These are phyloP conservation scores for Xestoiulus laeticollis DNA, from an alignment of 2,888 invertebrate genomes.

Conservation along the genomic window DNA sequence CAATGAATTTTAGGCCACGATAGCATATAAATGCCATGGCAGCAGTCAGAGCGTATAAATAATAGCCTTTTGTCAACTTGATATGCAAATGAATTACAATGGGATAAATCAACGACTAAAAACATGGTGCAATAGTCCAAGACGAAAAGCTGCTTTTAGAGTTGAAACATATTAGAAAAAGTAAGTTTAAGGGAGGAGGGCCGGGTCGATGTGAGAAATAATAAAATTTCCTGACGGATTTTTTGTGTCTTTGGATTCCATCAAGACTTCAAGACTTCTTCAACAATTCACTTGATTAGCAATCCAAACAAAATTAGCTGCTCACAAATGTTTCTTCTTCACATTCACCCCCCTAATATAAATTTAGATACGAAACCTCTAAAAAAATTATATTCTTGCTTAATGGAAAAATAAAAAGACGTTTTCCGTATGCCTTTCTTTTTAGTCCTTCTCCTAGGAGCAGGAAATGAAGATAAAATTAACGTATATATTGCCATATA, in stretches of 20 bases:
- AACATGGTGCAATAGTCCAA: background rate
- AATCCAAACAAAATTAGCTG: background rate
- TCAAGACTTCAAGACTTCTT: background rate
- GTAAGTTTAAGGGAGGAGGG: background rate
- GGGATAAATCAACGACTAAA: background rate
- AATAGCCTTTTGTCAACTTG: background rate
- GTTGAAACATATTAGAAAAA: background rate
- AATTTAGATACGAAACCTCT: background rate
- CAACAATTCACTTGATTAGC: background rate
- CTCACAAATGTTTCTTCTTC: background rate
- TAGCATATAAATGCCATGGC: background rate
- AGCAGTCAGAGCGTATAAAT: background rate
- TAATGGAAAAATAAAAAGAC: background rate
- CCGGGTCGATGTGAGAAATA: background rate
- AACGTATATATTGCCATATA: background rate
- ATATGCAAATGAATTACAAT: background rate
- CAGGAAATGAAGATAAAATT: conserved; percentile 20
- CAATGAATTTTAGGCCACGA: background rate
- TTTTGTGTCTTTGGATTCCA: background rate
- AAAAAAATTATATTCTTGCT: background rate
- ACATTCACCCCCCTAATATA: background rate
- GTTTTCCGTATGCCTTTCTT: background rate
- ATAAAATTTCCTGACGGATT: background rate
- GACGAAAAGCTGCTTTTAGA: background rate
- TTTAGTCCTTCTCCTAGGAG: background rate